Base-by-base conservation (phyloP, 2,797 vertebrate species). In the Pogoniulus pusillus region DNA sequence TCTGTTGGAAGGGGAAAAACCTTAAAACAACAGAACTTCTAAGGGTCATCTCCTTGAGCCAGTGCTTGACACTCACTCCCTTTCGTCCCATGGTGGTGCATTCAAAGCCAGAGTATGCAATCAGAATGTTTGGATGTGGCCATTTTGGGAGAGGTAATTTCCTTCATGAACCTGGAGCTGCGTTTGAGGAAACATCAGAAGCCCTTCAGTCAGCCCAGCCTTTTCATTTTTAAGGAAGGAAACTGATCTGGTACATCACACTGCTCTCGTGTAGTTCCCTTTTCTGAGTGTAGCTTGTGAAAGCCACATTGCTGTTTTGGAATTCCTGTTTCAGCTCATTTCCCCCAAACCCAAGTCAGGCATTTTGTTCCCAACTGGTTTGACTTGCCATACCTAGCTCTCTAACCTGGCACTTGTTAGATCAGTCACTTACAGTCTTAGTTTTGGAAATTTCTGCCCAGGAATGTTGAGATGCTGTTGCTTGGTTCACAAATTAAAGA, bases 71-170 rank as follows among this genome's bases (percentile, higher is more conserved):
- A 18, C 22, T 69, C 60, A 41, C 27, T 72, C 24, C 9, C 9
- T 49, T 41, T 19, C 53, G 49, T 55, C 30, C 66, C 3, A 0
- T 1, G 7, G 19, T 16, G 60, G 13, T 80, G 57, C 22, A 85
- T 55, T n/a, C 47, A 47, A 17, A 29, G 59, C n/a, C 19, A 53
- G 23, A 20, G 12, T 26, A 2, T 13, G 22, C 23, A 18, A 5
- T 39, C 2, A 0, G 3, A 1, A 2, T 34, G 35, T 16, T 16
- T 59, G 60, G 59, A 16, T 41, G 39, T 47, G 49, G n/a, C 32
- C 3, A 0, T 5, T 73, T 51, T 35, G 15, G 23, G 37, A 17
- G 32, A 16, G 18, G 29, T 17, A 11, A 26, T 41, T 58, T 83
- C 34, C 62, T 5, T 16, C 1, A 0, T 9, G n/a, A 16, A 22